Conservation (phyloP, 2,797 vertebrate genomes). For the Orientallactaga sibirica region DNA sequence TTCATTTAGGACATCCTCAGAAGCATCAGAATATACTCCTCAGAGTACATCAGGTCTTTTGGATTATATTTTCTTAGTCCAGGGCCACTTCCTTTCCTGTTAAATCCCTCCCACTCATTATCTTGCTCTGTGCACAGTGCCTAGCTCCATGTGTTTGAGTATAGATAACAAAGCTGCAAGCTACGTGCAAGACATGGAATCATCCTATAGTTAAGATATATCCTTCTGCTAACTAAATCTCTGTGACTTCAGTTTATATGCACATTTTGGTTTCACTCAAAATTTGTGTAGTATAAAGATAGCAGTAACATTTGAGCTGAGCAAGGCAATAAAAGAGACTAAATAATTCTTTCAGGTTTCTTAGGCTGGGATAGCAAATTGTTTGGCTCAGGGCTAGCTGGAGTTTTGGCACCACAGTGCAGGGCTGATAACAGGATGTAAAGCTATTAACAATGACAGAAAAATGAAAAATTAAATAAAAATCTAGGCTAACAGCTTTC, state of each 20-base stretch:
- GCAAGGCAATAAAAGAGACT: neutral
- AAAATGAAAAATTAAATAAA: neutral
- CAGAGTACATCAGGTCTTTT: neutral
- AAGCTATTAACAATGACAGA: neutral
- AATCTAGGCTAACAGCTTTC: neutral
- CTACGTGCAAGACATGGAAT: neutral
- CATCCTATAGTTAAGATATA: neutral
- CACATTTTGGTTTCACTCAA: slow-evolving; percentile 2
- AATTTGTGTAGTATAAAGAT: neutral
- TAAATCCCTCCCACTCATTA: too few relatives aligned
- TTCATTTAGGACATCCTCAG: neutral
- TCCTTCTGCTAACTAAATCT: neutral
- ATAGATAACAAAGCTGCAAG: neutral
- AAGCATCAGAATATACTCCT: neutral
- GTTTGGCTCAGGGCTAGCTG: neutral
- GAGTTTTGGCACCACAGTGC: neutral
- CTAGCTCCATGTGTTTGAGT: neutral
- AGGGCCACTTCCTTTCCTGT: neutral
- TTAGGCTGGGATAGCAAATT: neutral
- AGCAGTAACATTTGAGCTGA: neutral
- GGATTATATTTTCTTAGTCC: neutral
- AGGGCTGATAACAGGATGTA: neutral
- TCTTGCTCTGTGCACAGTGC: accelerated
- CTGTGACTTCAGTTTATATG: neutral
- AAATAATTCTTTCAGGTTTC: slow-evolving; percentile 18